Base-by-base conservation (phyloP, 2,888 invertebrate genomes). In the Sepiola atlantica region DNA sequence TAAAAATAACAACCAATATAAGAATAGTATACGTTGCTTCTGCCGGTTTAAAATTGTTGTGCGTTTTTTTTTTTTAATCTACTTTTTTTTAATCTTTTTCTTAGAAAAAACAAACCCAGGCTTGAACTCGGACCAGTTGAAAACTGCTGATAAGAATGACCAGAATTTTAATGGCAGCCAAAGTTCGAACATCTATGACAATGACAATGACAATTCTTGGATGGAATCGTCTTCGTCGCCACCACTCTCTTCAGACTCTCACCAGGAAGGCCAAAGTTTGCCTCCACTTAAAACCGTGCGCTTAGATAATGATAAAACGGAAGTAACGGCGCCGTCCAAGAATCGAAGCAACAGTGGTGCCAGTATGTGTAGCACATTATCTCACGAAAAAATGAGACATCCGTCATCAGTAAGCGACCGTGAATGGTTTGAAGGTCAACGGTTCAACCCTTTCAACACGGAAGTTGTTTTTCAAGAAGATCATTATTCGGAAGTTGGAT, bases 401-500 rank as follows among this genome's bases (percentile, higher is more conserved):
- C 0, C 32, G 16, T 8, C 61, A 20, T 0, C 57, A 12, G 35
- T 55, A n/a, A 57, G 93, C 24, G 61, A 93, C 93, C 55, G 35
- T 18, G 35, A 55, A 20, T 55, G 35, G 61, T 57, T 55, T 93
- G 57, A 55, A 35, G 35, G 55, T 14, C 93, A 93, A 24, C 93
- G 93, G 16, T 55, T 93, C 57, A 93, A 93, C 61, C 93, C 93
- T 93, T 93, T 93, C 35, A 61, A 93, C 12, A 93, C 54, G 4
- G 93, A 93, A 93, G 35, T 93, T 21, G 35, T 61, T 24, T 93
- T 93, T 35, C 57, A 93, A 35, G 93, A 93, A 12, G 93, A 93
- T 55, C 93, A 93, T 35, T 93, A 55, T 32, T 93, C 93, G 18
- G 93, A 93, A 93, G 93, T 93, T 24, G 93, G 35, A 32, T 93